Evolutionary conservation across 2,888 invertebrate species (phyloP), one percentile per base, ranked within the genome.

Genomic region (Orthonevra nobilis): DNA sequence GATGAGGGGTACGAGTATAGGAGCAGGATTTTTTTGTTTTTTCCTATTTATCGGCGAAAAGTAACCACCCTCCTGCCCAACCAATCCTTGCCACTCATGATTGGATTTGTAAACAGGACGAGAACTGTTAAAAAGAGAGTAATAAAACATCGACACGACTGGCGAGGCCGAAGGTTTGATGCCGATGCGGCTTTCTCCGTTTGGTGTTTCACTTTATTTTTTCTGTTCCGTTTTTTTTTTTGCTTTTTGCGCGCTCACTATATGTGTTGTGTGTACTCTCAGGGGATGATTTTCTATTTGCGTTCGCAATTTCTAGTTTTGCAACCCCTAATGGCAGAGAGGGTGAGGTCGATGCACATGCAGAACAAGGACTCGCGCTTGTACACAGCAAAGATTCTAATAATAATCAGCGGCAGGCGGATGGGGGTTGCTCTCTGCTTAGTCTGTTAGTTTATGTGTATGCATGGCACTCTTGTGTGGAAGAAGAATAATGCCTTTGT

Each of bases 101-200:
- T 79, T 79, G 79, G 79, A 79, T 79, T 79, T 79, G 79, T 79
- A 79, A 79, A 79, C 72, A 79, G 72, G 61, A 61, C 61, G 61
- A 79, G 46, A n/a, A n/a, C 54, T 54, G 48, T 40, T 64, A 50
- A 52, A 61, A 60, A 50, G 23, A 60, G 61, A 23, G 54, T n/a
- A 50, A 17, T 34, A 64, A 34, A 60, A 61, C 23, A 28, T 38
- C 46, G 52, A 46, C 44, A 61, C 34, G 20, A 26, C 66, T 10
- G 54, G 12, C n/a, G n/a, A n/a, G n/a, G n/a, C n/a, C 42, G 46
- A 66, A 60, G 72, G 40, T 52, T 52, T 26, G 66, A 56, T 79
- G 79, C 72, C n/a, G n/a, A n/a, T n/a, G n/a, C 68, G 79, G 61
- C 72, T 73, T 73, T 66, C 64, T 46, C 26, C 34, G 14, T n/a